These are phyloP conservation scores for Caenorhabditis remanei DNA, from an alignment of 1,140 invertebrate genomes.

Conservation along the genomic window DNA sequence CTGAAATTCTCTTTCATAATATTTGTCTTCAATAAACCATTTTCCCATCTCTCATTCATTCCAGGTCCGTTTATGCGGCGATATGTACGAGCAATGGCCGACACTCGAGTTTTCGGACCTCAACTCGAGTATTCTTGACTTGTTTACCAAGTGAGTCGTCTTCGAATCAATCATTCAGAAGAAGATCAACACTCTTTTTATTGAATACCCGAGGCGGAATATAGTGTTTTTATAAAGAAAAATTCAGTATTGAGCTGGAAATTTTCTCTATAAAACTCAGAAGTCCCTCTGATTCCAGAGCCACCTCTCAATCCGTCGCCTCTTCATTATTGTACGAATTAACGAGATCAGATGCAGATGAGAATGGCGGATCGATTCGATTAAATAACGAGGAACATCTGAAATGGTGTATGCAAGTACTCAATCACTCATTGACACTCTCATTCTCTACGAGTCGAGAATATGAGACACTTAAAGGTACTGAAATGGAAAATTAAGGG, in stretches of 20 bases:
- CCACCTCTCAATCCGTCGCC: conserved; percentile 46
- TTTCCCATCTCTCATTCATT: neutral
- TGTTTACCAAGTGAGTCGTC: conserved; percentile 59
- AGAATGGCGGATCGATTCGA: conserved; percentile 4
- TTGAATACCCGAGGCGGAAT: too few relatives aligned
- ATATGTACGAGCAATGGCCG: conserved; percentile 70
- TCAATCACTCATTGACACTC: conserved; percentile 64
- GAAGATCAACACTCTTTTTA: neutral
- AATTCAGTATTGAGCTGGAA: conserved; percentile 6
- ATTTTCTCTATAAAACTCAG: neutral
- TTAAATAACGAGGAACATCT: conserved; percentile 59
- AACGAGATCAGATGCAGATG: neutral
- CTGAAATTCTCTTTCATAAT: too few relatives aligned
- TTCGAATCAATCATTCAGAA: neutral
- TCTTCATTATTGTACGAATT: conserved; percentile 34
- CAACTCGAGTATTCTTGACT: conserved; percentile 65
- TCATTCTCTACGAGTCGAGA: conserved; percentile 63
- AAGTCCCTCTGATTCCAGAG: conserved; percentile 47
- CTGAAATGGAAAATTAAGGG: neutral
- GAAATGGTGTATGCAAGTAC: conserved; percentile 64
- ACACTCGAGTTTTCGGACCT: conserved; percentile 68
- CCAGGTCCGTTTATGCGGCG: conserved; percentile 49
- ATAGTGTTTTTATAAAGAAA: too few relatives aligned
- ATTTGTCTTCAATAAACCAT: neutral
- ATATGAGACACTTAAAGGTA: conserved; percentile 59